A percentile compares a stretch with the other conserved stretches of the same genome.
Conservation (phyloP, 2,888 invertebrate species). For the Gandaritis pyraliata region DNA sequence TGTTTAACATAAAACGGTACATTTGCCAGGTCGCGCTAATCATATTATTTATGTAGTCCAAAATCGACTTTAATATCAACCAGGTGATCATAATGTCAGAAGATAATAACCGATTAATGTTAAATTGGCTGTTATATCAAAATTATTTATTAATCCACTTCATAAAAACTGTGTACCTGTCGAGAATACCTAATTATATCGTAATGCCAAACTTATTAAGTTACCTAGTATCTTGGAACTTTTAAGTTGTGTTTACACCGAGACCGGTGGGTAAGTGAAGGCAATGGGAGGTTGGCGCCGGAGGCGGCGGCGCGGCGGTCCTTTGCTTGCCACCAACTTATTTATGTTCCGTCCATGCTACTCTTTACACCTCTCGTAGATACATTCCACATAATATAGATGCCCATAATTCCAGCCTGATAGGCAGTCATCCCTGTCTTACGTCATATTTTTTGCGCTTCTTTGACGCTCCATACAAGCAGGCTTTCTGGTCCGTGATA, state of each 20-base stretch:
- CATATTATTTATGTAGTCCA: not conserved
- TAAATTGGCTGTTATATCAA: constrained; percentile 45
- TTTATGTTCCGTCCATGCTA: too few species aligned
- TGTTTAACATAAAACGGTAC: not conserved
- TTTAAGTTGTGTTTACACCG: constrained; percentile 6
- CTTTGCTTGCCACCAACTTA: too few species aligned
- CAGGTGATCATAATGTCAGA: constrained; percentile 58
- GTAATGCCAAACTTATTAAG: constrained; percentile 25
- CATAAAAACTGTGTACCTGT: constrained; percentile 30
- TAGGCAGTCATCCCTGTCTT: too few species aligned
- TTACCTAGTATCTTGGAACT: constrained; percentile 13
- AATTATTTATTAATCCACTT: constrained; percentile 42
- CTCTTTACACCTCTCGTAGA: too few species aligned
- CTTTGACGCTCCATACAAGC: too few species aligned
- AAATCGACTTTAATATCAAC: constrained; percentile 39
- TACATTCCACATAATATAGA: too few species aligned
- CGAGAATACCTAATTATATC: constrained; percentile 30
- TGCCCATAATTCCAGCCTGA: too few species aligned
- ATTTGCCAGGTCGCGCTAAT: not conserved
- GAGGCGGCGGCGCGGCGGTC: too few species aligned
- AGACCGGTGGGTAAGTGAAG: not conserved
- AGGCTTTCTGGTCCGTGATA: too few species aligned
- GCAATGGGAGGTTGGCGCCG: too few species aligned
- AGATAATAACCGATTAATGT: constrained; percentile 48
- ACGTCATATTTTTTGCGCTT: too few species aligned